phyloP scores from a whole-genome alignment of 1,140 invertebrate genomes.

The Drosophila auraria region DNA sequence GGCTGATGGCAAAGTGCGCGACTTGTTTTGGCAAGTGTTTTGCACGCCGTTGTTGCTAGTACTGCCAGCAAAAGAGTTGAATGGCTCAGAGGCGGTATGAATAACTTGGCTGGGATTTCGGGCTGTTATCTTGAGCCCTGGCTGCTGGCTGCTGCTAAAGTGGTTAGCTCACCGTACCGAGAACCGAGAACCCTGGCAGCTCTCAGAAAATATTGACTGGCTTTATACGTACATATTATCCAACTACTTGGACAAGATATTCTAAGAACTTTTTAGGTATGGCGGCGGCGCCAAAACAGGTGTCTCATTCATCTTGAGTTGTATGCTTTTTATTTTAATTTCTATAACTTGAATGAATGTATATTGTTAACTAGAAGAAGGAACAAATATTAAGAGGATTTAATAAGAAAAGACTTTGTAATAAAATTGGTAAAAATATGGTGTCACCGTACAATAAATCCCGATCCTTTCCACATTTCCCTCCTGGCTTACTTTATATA shows the following conservation, averaged over 20 bases:
- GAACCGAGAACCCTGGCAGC: slow-evolving; percentile 6
- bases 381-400: background rate
- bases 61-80: slow-evolving; percentile 44
- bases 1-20: slow-evolving; percentile 53
- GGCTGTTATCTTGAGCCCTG: slow-evolving; percentile 27
- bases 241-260: slow-evolving; percentile 17
- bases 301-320: background rate
- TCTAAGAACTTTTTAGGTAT: slow-evolving; percentile 6
- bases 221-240: slow-evolving; percentile 36
- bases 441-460: background rate
- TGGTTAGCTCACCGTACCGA: slow-evolving; percentile 26
- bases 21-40: slow-evolving; percentile 77
- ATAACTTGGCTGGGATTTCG: slow-evolving; percentile 60
- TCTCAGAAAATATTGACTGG: slow-evolving; percentile 43
- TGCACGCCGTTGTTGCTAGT: slow-evolving; percentile 6
- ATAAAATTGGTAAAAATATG: background rate
- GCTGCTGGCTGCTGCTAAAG: slow-evolving; percentile 38
- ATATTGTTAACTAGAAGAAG: no score
- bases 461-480: slow-evolving; percentile 12
- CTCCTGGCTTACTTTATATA: slow-evolving; percentile 13
- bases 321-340: background rate
- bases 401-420: background rate
- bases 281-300: background rate
- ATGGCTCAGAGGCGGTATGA: slow-evolving; percentile 38
- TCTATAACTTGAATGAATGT: background rate